A percentile compares a stretch with the other conserved stretches of the same genome.
phyloP scores from a whole-genome alignment of 2,113 vertebrate genomes.

The Neopipo cinnamomea region DNA sequence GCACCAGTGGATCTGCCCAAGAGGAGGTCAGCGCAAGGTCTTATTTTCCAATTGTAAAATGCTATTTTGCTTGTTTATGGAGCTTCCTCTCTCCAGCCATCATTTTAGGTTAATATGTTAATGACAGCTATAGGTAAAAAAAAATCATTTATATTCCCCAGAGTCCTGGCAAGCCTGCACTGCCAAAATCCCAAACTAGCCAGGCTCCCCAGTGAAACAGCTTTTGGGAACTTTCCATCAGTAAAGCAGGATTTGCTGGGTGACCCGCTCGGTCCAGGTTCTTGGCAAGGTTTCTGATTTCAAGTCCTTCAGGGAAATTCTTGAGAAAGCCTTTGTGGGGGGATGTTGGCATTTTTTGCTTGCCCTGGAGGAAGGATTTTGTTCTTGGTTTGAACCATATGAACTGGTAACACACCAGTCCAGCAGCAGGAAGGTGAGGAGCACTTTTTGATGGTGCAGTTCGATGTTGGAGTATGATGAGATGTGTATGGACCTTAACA shows the following conservation, averaged over 20 bases:
- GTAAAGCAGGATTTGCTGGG: background rate
- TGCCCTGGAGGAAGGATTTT: background rate
- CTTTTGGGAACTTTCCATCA: constrained; percentile 20
- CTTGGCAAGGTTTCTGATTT: constrained; percentile 12
- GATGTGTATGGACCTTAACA: background rate
- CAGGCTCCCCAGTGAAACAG: background rate
- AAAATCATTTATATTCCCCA: background rate
- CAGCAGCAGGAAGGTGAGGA: background rate
- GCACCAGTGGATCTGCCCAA: background rate
- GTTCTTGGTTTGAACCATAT: background rate
- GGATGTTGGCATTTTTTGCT: background rate
- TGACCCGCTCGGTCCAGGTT: background rate
- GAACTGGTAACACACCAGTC: background rate
- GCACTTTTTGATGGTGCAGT: background rate
- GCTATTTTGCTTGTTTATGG: constrained; percentile 18
- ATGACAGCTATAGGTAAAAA: constrained; percentile 42
- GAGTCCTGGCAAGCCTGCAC: background rate
- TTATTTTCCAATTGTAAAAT: constrained; percentile 42
- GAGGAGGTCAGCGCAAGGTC: constrained; percentile 51
- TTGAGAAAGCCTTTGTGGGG: background rate
- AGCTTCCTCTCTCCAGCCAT: background rate
- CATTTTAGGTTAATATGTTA: constrained; percentile 36
- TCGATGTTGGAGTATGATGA: background rate
- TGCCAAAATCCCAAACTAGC: background rate
- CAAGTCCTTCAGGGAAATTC: background rate